Conservation (phyloP, 1,140 invertebrate species). For the Saccostrea echinata region DNA sequence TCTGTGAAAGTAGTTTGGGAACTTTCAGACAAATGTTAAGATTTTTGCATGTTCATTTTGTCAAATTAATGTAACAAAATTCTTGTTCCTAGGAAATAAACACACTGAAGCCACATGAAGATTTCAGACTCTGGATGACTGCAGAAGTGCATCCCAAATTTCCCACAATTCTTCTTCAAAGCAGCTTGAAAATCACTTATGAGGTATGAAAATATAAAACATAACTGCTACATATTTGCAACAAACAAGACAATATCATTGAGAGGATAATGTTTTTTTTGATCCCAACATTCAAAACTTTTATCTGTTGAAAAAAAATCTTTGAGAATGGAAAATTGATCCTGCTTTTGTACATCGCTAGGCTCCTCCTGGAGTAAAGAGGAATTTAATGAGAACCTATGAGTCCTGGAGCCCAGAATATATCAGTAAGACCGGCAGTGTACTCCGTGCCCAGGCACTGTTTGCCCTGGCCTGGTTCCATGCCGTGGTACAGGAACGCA, state of each 20-base stretch:
- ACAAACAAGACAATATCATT: too few relatives aligned
- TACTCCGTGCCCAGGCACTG: conserved; percentile 82
- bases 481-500: conserved; percentile 92
- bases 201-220: conserved; percentile 83
- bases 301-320: neutral
- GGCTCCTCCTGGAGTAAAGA: conserved; percentile 86
- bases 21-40: neutral
- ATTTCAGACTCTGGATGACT: conserved; percentile 89
- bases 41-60: neutral
- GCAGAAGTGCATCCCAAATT: conserved; percentile 86
- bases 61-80: neutral
- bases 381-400: conserved; percentile 84
- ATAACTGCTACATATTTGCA: too few relatives aligned
- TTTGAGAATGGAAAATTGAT: neutral
- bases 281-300: neutral
- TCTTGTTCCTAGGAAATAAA: conserved; percentile 82
- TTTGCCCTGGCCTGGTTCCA: conserved; percentile 91
- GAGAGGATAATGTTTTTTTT: too few relatives aligned
- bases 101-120: conserved; percentile 82
- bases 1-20: too few relatives aligned
- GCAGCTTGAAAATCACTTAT: conserved; percentile 91
- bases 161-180: conserved; percentile 84
- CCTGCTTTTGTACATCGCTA: conserved; percentile 58
- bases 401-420: conserved; percentile 83
- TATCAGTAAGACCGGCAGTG: conserved; percentile 79